phyloP scores from a whole-genome alignment of 2,113 vertebrate species.

The Chaetura pelagica region DNA sequence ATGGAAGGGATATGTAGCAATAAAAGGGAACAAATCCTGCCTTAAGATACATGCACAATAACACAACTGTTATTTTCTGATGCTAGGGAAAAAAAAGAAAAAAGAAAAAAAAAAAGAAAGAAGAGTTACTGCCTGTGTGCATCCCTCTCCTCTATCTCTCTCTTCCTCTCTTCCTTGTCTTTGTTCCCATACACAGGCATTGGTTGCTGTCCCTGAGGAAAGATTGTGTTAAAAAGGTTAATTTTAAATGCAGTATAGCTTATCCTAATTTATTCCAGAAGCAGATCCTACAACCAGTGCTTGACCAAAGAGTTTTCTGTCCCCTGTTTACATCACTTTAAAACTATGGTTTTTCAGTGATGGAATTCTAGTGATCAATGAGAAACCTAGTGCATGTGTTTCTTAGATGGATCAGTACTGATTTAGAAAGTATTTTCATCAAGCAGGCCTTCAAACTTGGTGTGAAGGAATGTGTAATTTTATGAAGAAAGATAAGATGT shows the following conservation, averaged over 20 bases:
- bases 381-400: background rate
- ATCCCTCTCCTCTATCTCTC: background rate
- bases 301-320: background rate
- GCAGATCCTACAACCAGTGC: background rate
- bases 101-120: too few relatives aligned
- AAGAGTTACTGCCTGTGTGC: background rate
- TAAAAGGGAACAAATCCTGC: conserved; percentile 28
- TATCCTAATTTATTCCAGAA: background rate
- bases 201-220: background rate
- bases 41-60: background rate
- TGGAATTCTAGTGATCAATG: fast-evolving
- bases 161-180: background rate
- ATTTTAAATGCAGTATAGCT: background rate
- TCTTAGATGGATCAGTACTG: background rate
- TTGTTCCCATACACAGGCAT: background rate
- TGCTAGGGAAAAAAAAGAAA: background rate
- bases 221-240: background rate
- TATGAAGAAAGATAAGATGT: background rate
- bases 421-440: background rate
- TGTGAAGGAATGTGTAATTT: background rate
- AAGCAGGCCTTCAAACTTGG: background rate
- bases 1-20: background rate
- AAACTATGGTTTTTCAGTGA: background rate
- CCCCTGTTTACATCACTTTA: background rate
- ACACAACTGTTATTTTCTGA: background rate